phyloP scores from a whole-genome alignment of 2,113 vertebrate genomes.

The Parus major region DNA sequence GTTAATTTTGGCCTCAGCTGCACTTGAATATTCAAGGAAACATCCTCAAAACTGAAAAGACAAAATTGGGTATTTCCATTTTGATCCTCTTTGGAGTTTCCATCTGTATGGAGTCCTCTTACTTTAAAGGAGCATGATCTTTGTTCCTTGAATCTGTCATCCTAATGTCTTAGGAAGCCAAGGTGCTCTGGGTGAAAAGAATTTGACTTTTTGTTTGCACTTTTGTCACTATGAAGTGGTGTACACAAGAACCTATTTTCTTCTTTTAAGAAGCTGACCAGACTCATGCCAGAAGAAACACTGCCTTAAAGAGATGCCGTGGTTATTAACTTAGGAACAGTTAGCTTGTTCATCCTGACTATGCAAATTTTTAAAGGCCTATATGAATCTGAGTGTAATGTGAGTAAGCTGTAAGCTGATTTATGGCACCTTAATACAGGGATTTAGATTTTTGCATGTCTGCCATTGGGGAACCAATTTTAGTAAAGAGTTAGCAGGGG shows the following conservation, averaged over 20 bases:
- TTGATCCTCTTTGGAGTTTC: neutral
- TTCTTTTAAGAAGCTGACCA: neutral
- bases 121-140: neutral
- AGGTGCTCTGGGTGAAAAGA: neutral
- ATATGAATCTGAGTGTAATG: constrained; percentile 52
- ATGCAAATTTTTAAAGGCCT: constrained; percentile 48
- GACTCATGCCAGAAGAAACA: neutral
- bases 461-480: constrained; percentile 64
- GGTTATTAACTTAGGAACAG: constrained; percentile 19
- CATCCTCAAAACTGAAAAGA: neutral
- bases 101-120: neutral
- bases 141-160: neutral
- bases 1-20: neutral
- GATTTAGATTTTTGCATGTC: constrained; percentile 71
- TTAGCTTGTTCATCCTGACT: constrained; percentile 48
- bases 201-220: neutral
- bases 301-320: neutral
- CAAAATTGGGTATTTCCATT: neutral
- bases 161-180: neutral
- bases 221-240: neutral
- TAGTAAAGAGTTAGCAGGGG: constrained; percentile 38
- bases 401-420: constrained; percentile 44
- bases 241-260: neutral
- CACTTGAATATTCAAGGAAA: neutral
- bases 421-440: constrained; percentile 66